Conservation (phyloP, 2,113 vertebrate species). For the Erythrocercus mccallii region DNA sequence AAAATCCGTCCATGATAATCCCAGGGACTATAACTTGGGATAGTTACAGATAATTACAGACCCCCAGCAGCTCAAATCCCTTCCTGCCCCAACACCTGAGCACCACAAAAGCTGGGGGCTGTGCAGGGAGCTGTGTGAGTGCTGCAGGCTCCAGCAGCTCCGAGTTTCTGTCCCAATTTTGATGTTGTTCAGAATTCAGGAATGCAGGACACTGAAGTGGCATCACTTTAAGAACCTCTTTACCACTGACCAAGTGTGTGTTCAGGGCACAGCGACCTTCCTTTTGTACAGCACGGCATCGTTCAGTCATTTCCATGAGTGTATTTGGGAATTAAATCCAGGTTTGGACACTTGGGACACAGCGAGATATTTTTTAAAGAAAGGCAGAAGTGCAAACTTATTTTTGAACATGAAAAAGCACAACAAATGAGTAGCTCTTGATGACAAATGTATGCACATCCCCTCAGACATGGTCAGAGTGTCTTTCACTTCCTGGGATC, state of each 20-base stretch:
- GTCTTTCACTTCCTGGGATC: not conserved
- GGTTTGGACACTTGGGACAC: not conserved
- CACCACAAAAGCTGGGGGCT: not conserved
- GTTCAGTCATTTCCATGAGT: fast-evolving
- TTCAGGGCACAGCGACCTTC: not conserved
- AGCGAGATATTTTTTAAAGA: not conserved
- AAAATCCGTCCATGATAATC: not conserved
- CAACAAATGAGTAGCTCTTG: not conserved
- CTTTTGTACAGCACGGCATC: not conserved
- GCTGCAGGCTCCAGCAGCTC: not conserved
- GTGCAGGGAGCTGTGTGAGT: not conserved
- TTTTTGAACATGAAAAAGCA: not conserved
- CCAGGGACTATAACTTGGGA: fast-evolving
- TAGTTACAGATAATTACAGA: fast-evolving
- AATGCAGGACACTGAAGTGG: not conserved
- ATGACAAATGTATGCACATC: not conserved
- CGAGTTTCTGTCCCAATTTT: fast-evolving
- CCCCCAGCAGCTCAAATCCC: not conserved
- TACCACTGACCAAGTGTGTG: not conserved
- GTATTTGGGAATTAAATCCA: not conserved
- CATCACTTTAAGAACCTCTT: not conserved
- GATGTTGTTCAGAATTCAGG: not conserved
- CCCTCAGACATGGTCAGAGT: not conserved
- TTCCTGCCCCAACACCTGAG: fast-evolving
- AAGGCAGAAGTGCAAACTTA: not conserved